Percentiles rank a stretch among this genome's conserved stretches.
Conservation (phyloP, 2,797 vertebrate genomes). For the Aratinga solstitialis region DNA sequence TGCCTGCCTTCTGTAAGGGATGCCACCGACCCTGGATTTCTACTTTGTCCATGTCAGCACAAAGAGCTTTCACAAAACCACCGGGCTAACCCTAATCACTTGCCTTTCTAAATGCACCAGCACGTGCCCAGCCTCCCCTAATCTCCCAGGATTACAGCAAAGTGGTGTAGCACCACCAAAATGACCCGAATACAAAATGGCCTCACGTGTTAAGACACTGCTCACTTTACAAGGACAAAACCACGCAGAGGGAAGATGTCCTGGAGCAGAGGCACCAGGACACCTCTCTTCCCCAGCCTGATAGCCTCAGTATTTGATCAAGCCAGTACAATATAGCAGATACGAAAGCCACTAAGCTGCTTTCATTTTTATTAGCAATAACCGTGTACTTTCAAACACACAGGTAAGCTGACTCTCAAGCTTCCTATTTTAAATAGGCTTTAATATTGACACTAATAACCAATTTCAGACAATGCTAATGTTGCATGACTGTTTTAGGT, state of each 20-base stretch:
- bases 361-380: background rate
- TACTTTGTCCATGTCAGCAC: constrained; percentile 5
- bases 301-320: background rate
- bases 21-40: background rate
- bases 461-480: accelerated
- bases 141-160: constrained; percentile 55
- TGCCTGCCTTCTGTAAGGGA: background rate
- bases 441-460: background rate
- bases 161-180: constrained; percentile 47
- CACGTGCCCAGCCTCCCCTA: constrained; percentile 49
- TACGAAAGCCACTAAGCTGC: background rate
- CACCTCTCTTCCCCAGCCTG: background rate
- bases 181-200: constrained; percentile 52
- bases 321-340: background rate
- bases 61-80: constrained; percentile 53
- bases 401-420: background rate
- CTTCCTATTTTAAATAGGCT: background rate
- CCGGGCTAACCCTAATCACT: constrained; percentile 44
- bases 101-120: constrained; percentile 50
- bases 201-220: background rate
- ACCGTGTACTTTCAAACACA: background rate
- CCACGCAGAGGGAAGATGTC: background rate
- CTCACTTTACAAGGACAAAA: background rate
- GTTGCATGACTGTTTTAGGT: background rate
- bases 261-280: background rate